Evolutionary conservation across 2,888 invertebrate genomes (phyloP), one percentile per base, ranked within the genome.

Genomic region (Pandemis corylana): DNA sequence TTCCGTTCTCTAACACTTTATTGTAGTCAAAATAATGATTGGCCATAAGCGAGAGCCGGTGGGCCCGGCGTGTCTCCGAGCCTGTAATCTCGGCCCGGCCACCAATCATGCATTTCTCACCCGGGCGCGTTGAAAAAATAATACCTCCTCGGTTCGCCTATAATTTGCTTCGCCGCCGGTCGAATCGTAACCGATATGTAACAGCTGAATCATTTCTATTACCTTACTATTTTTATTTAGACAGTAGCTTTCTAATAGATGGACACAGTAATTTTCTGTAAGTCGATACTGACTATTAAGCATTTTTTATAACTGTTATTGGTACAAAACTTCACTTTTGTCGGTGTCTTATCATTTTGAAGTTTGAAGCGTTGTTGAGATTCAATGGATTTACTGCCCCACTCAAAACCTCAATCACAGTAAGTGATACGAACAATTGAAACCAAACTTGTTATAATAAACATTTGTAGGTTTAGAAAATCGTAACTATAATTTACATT

Each of bases 31-130:
- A 93, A 93, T 93, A 92, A 92, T 89, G 88, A 89, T 89, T 86
- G 87, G 59, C 6, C 28, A 20, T 89, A 89, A 89, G 89, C 61
- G 89, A 89, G 86, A 86, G 90, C 82, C 83, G 90, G 85, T 88
- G 92, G 56, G 56, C 56, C 92, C 92, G 92, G 93, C 92, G 90
- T 89, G 93, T 89, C 89, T 80, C 87, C 83, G 85, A 79, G 82
- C 86, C 93, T 94, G 93, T 94, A 93, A 94, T 94, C 93, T 90
- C 80, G 80, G 72, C 90, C 94, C 94, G 94, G 89, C 89, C 93
- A 88, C 88, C 92, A 94, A 94, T 94, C 93, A 93, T 89, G 91
- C 92, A 91, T 90, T 94, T 94, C 94, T 94, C 94, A 94, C 94
- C 93, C 93, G 87, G 80, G 87, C 91, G 94, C 92, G 94, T 90